Evolutionary conservation across 2,888 invertebrate genomes (phyloP), one percentile per base, ranked within the genome.

Genomic region (Frankliniella fusca): DNA sequence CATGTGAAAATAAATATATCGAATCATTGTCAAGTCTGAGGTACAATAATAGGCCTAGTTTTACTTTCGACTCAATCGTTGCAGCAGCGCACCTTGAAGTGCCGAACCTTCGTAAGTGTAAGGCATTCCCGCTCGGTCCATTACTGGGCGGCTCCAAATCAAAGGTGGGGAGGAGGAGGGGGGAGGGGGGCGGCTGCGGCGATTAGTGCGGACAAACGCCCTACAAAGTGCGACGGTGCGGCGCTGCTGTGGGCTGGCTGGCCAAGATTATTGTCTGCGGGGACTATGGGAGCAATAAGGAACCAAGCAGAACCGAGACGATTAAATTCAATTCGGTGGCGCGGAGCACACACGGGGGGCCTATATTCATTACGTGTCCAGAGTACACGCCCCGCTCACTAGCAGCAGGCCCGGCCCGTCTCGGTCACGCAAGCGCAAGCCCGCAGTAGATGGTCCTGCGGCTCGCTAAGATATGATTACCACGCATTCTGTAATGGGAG

Each of bases 321-420:
- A 76, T 76, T 76, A 76, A 76, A 76, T 76, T 76, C 70, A 76
- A 76, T 76, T 76, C 70, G 70, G n/a, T 11, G 23, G 70, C 70
- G 27, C 70, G 27, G 12, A 18, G 70, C 70, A 54, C 54, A 18
- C 70, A 70, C 27, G 70, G 10, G 70, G 70, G 70, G 23, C 70
- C 70, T 76, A 76, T 27, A 76, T 76, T 27, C 70, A 76, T 76
- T 76, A 76, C 70, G 70, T 20, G 54, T 76, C 70, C 70, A 76
- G 5, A 76, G 70, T 76, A 76, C 70, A 76, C 70, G 70, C 70
- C 27, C 27, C 10, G 27, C 70, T 23, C 20, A 23, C 70, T 11
- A 70, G 70, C n/a, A n/a, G 23, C 70, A 10, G 54, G 15, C 54
- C 54, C 54, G 54, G 3, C 54, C 54, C 54, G 54, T 15, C 54